Conservation (phyloP, 2,113 vertebrate genomes). For the Epinephelus fuscoguttatus region DNA sequence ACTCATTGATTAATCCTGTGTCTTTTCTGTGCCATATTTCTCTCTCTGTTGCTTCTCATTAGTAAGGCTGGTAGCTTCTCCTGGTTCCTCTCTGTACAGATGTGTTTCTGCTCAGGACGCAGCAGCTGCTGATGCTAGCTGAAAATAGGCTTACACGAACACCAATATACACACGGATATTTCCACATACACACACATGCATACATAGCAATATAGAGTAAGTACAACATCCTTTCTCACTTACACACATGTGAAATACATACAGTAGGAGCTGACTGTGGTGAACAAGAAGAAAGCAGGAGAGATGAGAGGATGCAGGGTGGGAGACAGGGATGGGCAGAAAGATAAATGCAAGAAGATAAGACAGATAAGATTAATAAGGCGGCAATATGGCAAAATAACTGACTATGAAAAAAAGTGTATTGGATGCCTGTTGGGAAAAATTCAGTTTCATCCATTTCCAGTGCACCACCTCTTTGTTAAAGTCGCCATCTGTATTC, state of each 20-base stretch:
- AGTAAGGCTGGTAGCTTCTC: neutral
- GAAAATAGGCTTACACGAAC: constrained; percentile 90
- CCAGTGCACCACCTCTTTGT: neutral
- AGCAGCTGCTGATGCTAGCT: constrained; percentile 93
- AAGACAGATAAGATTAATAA: neutral
- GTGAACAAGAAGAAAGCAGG: constrained; percentile 4
- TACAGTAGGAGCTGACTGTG: constrained; percentile 78
- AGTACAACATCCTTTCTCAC: constrained; percentile 40
- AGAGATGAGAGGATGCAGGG: constrained; percentile 3
- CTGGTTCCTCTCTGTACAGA: constrained; percentile 84
- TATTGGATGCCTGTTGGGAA: neutral
- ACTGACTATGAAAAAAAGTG: neutral
- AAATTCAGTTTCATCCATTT: neutral
- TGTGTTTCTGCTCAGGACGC: constrained; percentile 89
- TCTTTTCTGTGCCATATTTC: neutral
- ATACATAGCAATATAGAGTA: constrained; percentile 61
- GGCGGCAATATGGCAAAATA: neutral
- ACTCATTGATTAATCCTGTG: constrained; percentile 35
- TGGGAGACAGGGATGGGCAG: neutral
- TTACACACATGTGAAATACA: constrained; percentile 4
- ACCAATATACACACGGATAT: constrained; percentile 62
- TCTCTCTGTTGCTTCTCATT: neutral
- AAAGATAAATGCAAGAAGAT: neutral
- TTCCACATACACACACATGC: constrained; percentile 58
- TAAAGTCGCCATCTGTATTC: neutral